Conservation (phyloP, 23 tunicate genomes). For the Pegea sp. region DNA sequence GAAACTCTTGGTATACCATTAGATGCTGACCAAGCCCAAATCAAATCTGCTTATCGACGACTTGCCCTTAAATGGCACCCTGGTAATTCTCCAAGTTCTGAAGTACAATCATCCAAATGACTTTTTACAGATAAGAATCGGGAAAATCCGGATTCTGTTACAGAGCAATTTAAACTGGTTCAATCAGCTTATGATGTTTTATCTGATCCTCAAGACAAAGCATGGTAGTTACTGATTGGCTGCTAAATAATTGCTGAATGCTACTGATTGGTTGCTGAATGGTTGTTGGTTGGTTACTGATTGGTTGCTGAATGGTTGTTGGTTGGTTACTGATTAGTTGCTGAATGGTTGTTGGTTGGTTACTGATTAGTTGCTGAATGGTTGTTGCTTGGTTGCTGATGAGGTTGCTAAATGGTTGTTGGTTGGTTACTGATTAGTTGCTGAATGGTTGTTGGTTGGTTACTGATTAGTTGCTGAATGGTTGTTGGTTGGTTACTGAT, state of each 20-base stretch:
- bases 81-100: slow-evolving; percentile 9
- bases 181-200: slow-evolving; percentile 95
- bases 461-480: no score
- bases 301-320: no score
- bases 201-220: slow-evolving; percentile 82
- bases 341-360: no score
- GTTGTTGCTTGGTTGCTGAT: no score
- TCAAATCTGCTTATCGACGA: slow-evolving; percentile 70
- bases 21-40: slow-evolving; percentile 33
- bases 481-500: no score
- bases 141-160: slow-evolving; percentile 50
- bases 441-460: no score
- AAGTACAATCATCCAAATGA: background rate
- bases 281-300: no score
- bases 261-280: no score
- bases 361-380: no score
- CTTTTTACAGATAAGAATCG: slow-evolving; percentile 48
- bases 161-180: slow-evolving; percentile 64
- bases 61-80: slow-evolving; percentile 80
- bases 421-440: no score
- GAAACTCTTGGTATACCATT: slow-evolving; percentile 27
- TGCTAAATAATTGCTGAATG: background rate
- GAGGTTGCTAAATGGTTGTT: no score
- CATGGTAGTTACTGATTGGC: slow-evolving; percentile 18
- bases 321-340: no score